Evolutionary conservation across 2,888 invertebrate genomes (phyloP).

Genomic region (Oscheius myriophilus): DNA sequence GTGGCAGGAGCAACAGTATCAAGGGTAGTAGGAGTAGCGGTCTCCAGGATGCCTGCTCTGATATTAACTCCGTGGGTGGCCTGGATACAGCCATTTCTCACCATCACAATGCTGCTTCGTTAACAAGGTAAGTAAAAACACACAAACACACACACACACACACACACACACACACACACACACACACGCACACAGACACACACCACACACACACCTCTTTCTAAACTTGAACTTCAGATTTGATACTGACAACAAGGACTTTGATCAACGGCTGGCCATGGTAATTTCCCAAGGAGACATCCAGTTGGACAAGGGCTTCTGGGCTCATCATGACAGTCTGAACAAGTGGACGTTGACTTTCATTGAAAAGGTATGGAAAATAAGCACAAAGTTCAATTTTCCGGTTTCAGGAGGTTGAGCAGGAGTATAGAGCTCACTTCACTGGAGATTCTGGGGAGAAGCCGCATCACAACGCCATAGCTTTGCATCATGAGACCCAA

Average conservation of each 20-base stretch:
- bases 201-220: too few relatives aligned
- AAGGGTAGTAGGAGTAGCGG: slow-evolving; percentile 68
- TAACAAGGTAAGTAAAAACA: slow-evolving; percentile 51
- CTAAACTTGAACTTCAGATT: slow-evolving; percentile 38
- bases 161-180: too few relatives aligned
- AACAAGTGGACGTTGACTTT: slow-evolving; percentile 84
- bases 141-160: too few relatives aligned
- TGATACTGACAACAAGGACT: slow-evolving; percentile 69
- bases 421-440: slow-evolving; percentile 69
- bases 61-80: slow-evolving; percentile 66
- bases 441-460: slow-evolving; percentile 63
- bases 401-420: slow-evolving; percentile 54
- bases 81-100: slow-evolving; percentile 70
- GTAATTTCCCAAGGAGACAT: slow-evolving; percentile 59
- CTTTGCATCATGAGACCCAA: slow-evolving; percentile 45
- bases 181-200: too few relatives aligned
- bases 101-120: slow-evolving; percentile 69
- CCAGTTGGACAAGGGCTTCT: slow-evolving; percentile 57
- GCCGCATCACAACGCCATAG: slow-evolving; percentile 44
- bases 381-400: background rate
- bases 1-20: slow-evolving; percentile 56
- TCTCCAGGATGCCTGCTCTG: slow-evolving; percentile 64
- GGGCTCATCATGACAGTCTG: slow-evolving; percentile 74
- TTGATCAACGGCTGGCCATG: slow-evolving; percentile 67
- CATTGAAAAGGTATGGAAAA: slow-evolving; percentile 74